These are phyloP conservation scores for Setophaga kirtlandii DNA, from an alignment of 2,113 vertebrate genomes.

Conservation along the genomic window DNA sequence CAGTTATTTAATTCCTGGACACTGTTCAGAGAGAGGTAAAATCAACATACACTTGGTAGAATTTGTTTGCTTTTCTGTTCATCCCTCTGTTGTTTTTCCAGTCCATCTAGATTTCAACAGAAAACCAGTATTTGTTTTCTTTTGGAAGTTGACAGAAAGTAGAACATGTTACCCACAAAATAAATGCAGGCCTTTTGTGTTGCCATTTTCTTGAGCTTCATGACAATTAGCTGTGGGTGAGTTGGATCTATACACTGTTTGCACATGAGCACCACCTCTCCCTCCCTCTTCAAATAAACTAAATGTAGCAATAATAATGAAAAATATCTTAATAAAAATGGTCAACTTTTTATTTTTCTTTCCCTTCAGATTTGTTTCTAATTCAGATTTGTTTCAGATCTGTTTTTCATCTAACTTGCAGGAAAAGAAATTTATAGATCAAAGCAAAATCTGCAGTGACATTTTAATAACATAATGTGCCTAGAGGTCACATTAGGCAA, in stretches of 20 bases:
- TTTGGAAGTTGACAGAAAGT: background rate
- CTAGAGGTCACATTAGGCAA: background rate
- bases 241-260: rapidly evolving
- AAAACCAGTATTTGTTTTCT: background rate
- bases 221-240: background rate
- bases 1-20: slow-evolving; percentile 12
- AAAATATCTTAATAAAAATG: background rate
- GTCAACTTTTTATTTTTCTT: background rate
- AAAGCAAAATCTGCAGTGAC: background rate
- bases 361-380: background rate
- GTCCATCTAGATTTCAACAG: background rate
- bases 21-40: slow-evolving; percentile 10
- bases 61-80: slow-evolving; percentile 51
- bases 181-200: background rate
- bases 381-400: background rate
- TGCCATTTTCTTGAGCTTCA: background rate
- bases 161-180: background rate
- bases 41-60: slow-evolving; percentile 10
- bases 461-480: background rate
- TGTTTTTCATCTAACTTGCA: background rate
- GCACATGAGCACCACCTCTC: background rate
- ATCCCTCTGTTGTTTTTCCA: slow-evolving; percentile 7
- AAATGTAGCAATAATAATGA: background rate
- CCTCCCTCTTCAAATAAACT: background rate
- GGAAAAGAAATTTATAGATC: background rate